Evolutionary conservation across 2,888 invertebrate species (phyloP).

Genomic region (Tetrapedia diversipes): DNA sequence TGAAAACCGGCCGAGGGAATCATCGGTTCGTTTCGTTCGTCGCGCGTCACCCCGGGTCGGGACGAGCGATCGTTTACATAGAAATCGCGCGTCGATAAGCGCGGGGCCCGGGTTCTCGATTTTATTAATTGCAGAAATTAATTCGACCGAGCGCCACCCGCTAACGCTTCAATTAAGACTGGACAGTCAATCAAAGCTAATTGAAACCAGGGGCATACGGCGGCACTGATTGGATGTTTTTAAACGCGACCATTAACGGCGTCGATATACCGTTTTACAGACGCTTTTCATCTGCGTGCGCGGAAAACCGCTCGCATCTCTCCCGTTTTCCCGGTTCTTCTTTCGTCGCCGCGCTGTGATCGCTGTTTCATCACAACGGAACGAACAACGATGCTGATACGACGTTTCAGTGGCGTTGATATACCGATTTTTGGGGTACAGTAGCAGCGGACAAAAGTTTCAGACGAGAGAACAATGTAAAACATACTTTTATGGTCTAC

Average conservation of each 20-base stretch:
- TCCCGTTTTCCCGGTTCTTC: neutral
- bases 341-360: no score
- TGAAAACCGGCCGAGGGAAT: constrained; percentile 51
- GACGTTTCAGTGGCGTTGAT: no score
- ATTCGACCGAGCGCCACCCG: constrained; percentile 37
- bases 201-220: constrained; percentile 48
- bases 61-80: constrained; percentile 5
- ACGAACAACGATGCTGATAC: no score
- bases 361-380: no score
- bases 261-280: constrained; percentile 12
- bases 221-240: constrained; percentile 45
- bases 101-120: constrained; percentile 47
- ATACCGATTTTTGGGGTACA: no score
- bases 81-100: constrained; percentile 49
- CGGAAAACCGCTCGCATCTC: neutral
- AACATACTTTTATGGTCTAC: no score
- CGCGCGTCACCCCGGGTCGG: constrained; percentile 29
- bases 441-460: no score
- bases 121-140: constrained; percentile 63
- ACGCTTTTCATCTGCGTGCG: constrained; percentile 1
- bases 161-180: constrained; percentile 66
- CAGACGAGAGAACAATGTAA: no score
- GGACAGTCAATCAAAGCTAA: constrained; percentile 70
- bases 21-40: constrained; percentile 38
- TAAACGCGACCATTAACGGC: constrained; percentile 41